phyloP scores from a whole-genome alignment of 2,888 invertebrate genomes.

The Drosophila demipolita region DNA sequence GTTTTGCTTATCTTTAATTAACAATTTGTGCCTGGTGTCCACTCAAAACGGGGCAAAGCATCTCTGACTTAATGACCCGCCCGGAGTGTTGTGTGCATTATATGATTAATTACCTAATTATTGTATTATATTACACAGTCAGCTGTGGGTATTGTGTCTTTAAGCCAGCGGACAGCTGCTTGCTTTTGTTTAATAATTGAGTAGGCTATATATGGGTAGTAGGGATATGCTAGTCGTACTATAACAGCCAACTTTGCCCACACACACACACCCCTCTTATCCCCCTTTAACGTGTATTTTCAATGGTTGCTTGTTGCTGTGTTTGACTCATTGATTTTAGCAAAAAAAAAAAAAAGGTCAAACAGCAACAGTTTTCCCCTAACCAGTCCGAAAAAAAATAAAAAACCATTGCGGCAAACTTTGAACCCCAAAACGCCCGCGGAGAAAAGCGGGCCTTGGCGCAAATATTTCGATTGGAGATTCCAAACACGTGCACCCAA shows the following conservation, averaged over 20 bases:
- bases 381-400: background rate
- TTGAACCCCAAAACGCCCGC: conserved; percentile 1
- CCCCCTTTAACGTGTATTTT: background rate
- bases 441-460: conserved; percentile 23
- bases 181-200: conserved; percentile 60
- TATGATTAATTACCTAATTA: conserved; percentile 75
- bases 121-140: conserved; percentile 58
- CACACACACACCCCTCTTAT: background rate
- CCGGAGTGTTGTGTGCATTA: conserved; percentile 40
- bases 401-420: conserved; percentile 38
- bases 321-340: conserved; percentile 40
- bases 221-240: background rate
- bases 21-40: conserved; percentile 43
- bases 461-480: conserved; percentile 57
- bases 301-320: conserved; percentile 9
- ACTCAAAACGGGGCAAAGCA: background rate
- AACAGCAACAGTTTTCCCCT: conserved; percentile 50
- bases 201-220: no score
- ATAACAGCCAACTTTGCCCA: background rate
- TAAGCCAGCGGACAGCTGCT: conserved; percentile 42
- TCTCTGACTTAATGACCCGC: conserved; percentile 61
- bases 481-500: conserved; percentile 49
- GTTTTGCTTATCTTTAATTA: conserved; percentile 73
- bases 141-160: conserved; percentile 54
- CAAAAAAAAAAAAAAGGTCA: conserved; percentile 39